These are phyloP conservation scores for Botia almorhae DNA, from an alignment of 2,797 vertebrate genomes.

Conservation along the genomic window DNA sequence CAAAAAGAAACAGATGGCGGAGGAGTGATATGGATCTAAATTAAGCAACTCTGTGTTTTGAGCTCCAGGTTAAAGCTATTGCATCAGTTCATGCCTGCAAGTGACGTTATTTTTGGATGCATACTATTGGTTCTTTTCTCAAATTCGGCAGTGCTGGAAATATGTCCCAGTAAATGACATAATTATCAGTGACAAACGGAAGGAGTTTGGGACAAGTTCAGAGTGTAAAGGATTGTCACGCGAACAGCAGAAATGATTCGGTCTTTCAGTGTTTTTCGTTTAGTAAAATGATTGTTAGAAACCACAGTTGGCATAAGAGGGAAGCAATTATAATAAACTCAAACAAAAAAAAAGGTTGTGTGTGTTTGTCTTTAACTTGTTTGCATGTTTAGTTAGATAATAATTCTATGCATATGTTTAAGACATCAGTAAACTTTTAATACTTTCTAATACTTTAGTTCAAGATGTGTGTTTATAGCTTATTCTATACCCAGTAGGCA, in stretches of 20 bases:
- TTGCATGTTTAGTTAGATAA: not conserved
- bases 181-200: slow-evolving; percentile 2
- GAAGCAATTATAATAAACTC: slow-evolving; percentile 45
- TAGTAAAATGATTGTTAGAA: slow-evolving; percentile 25
- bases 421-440: not conserved
- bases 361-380: not conserved
- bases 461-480: not conserved
- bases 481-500: not conserved
- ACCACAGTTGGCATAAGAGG: slow-evolving; percentile 30
- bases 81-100: slow-evolving; percentile 22
- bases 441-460: no score
- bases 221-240: slow-evolving; percentile 3
- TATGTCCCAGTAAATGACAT: not conserved
- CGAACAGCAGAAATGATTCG: slow-evolving; percentile 4
- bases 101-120: not conserved
- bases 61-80: not conserved
- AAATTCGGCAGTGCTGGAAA: slow-evolving; percentile 16
- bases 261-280: slow-evolving; percentile 34
- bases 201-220: slow-evolving; percentile 1
- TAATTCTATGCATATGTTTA: not conserved
- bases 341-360: not conserved
- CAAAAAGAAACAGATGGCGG: not conserved
- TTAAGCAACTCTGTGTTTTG: not conserved
- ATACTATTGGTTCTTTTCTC: not conserved
- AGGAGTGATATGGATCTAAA: not conserved